Conservation (phyloP, 2,797 vertebrate species). For the Gouania willdenowi region DNA sequence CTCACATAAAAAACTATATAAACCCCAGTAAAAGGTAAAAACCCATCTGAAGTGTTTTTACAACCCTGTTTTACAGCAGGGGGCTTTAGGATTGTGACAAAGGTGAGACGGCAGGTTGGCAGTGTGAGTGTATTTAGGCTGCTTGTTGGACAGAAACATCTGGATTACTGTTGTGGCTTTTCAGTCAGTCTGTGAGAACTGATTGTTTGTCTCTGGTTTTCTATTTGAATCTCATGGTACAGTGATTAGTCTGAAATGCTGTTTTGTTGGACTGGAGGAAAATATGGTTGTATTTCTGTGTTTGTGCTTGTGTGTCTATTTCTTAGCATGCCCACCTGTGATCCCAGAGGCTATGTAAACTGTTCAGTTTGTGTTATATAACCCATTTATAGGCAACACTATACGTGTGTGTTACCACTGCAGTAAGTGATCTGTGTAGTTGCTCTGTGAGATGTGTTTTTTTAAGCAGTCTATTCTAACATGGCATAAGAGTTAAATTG, state of each 20-base stretch:
- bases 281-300: constrained; percentile 29
- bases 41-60: constrained; percentile 14
- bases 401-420: too few relatives aligned
- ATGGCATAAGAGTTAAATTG: too few relatives aligned
- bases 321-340: constrained; percentile 31
- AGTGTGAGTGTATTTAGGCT: constrained; percentile 14
- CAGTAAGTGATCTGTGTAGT: too few relatives aligned
- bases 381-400: constrained; percentile 32
- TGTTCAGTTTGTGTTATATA: constrained; percentile 44
- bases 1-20: constrained; percentile 22
- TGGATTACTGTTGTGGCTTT: constrained; percentile 43
- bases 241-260: constrained; percentile 53
- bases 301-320: constrained; percentile 39
- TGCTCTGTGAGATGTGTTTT: too few relatives aligned
- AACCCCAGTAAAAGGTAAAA: constrained; percentile 26
- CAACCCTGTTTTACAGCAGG: constrained; percentile 16
- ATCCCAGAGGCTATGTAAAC: constrained; percentile 34
- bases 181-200: constrained; percentile 52
- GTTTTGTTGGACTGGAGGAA: constrained; percentile 46
- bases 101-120: constrained; percentile 35
- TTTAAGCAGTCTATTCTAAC: too few relatives aligned
- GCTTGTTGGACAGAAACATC: constrained; percentile 18
- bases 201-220: constrained; percentile 58
- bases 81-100: constrained; percentile 18
- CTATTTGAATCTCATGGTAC: constrained; percentile 56